Conservation (phyloP, 2,797 vertebrate species). For the Propithecus perrieri region DNA sequence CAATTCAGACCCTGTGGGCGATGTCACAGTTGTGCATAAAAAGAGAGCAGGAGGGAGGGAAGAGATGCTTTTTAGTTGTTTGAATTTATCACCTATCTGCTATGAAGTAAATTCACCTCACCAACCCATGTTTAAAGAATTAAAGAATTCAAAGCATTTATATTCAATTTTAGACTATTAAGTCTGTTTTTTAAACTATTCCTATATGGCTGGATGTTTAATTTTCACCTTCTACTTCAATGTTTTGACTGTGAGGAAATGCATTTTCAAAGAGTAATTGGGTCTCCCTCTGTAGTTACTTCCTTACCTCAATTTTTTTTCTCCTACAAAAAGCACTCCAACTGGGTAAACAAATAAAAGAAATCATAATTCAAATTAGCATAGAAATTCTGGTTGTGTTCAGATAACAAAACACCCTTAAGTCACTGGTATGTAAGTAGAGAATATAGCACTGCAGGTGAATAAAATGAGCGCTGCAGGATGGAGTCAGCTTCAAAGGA, state of each 20-base stretch:
- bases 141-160: slow-evolving; percentile 44
- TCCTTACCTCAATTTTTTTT: not conserved
- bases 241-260: slow-evolving; percentile 55
- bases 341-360: slow-evolving; percentile 43
- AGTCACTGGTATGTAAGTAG: not conserved
- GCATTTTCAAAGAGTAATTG: slow-evolving; percentile 58
- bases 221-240: slow-evolving; percentile 56
- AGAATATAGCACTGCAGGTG: not conserved
- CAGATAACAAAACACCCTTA: slow-evolving; percentile 53
- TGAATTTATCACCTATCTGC: not conserved
- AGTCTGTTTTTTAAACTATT: slow-evolving; percentile 2
- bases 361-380: slow-evolving; percentile 60
- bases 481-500: not conserved
- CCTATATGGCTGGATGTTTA: slow-evolving; percentile 22
- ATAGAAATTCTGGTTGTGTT: slow-evolving; percentile 57
- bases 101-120: slow-evolving; percentile 31
- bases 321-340: slow-evolving; percentile 34
- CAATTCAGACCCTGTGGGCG: not conserved
- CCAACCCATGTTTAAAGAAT: slow-evolving; percentile 9
- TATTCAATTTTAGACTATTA: slow-evolving; percentile 28
- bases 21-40: not conserved
- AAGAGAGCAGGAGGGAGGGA: not conserved
- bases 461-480: not conserved
- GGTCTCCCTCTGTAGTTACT: slow-evolving; percentile 31
- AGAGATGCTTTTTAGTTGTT: not conserved